A percentile compares a stretch with the other conserved stretches of the same genome.
These are phyloP conservation scores for Paracyprichromis sp. DNA, from an alignment of 2,113 vertebrate species.

Conservation along the genomic window DNA sequence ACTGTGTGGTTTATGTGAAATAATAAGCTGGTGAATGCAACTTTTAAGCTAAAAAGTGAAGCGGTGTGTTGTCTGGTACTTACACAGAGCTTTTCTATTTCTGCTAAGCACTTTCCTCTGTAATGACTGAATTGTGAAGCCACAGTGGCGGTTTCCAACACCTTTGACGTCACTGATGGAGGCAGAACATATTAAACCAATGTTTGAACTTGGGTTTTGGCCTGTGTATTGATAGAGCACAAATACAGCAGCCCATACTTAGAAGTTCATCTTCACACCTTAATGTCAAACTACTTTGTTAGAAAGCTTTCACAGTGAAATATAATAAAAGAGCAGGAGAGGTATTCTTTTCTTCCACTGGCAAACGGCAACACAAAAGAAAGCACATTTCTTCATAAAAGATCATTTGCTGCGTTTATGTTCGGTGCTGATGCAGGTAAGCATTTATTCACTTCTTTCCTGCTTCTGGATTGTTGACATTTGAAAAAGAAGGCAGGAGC, in stretches of 20 bases:
- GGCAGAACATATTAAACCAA: neutral
- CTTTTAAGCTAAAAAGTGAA: neutral
- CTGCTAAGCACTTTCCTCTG: neutral
- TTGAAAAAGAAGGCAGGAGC: conserved; percentile 7
- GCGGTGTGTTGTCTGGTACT: neutral
- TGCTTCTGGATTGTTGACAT: neutral
- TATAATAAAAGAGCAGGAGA: neutral
- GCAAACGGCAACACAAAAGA: conserved; percentile 17
- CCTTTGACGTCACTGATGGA: neutral
- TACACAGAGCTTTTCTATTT: neutral
- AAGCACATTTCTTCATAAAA: conserved; percentile 29
- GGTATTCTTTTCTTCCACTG: neutral
- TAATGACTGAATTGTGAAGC: neutral
- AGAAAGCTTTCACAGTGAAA: neutral
- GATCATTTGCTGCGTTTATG: conserved; percentile 50
- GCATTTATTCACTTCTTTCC: conserved; percentile 15
- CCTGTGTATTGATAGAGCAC: neutral
- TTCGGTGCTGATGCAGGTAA: conserved; percentile 39
- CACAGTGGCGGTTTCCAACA: neutral
- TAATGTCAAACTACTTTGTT: neutral
- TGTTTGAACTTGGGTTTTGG: neutral
- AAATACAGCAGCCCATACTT: neutral
- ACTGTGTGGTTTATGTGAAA: neutral
- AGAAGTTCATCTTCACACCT: neutral
- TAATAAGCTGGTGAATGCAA: neutral